Base-by-base conservation (phyloP, 2,113 vertebrate genomes). In the Pterocles orientalis region DNA sequence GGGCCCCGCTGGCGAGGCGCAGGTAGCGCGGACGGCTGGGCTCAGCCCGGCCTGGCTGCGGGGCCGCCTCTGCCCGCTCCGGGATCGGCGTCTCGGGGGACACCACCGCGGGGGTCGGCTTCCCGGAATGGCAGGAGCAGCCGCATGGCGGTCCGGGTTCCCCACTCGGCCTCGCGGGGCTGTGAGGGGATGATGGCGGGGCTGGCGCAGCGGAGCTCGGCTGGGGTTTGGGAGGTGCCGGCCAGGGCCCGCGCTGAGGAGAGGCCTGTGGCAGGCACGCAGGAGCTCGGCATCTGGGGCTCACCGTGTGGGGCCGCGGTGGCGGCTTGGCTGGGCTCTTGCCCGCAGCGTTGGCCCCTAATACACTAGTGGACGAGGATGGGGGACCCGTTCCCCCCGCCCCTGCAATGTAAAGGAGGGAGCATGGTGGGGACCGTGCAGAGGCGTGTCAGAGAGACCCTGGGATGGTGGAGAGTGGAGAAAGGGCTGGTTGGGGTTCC, bases 341-440 rank as follows among this genome's bases (percentile, higher is more conserved):
- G 41, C 24, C 15, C 0, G 3, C 31, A 16, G 43, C 7, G 2
- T n/a, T 10, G 68, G 24, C 29, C 33, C 6, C 3, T 7, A 8
- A 9, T 15, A 3, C 4, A 0, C 3, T 24, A 7, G 9, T 2
- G 54, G 39, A 15, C 3, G 8, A 39, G 36, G 7, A 6, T 24
- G 58, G 18, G 33, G 12, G 41, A 14, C 41, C 41, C 41, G 14
- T 41, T 41, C 13, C 41, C 41, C 41, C 41, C 41, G 41, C 41
- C 41, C 41, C 41, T 14, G 41, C 41, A 41, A 41, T 41, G 41
- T 41, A 41, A 41, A 28, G 19, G 21, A 12, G 4, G 33, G 17
- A 28, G 19, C 0, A 18, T 1, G 15, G 4, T 3, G 18, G 5
- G 18, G 12, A 29, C 14, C 3, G 24, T 1, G 7, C 18, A 9